A percentile compares a stretch with the other conserved stretches of the same genome.
These are phyloP conservation scores for Ammodytes marinus DNA, from an alignment of 2,113 vertebrate species.

Conservation along the genomic window DNA sequence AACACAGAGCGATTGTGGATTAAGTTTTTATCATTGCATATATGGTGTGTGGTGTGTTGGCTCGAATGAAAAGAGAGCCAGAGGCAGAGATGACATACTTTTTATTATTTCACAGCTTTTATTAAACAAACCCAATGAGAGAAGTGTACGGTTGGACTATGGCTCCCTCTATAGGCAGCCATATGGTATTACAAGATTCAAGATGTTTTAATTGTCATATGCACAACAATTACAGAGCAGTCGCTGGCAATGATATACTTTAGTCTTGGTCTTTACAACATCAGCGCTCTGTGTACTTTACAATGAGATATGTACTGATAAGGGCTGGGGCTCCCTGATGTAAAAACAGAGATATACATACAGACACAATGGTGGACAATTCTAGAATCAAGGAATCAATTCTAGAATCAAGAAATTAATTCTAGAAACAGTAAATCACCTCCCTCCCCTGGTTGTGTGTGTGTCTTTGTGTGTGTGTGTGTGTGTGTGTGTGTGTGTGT, in stretches of 20 bases:
- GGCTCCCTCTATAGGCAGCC: slow-evolving; percentile 46
- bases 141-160: too few species aligned
- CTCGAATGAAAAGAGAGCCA: too few species aligned
- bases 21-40: background rate
- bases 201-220: too few species aligned
- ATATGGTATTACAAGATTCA: background rate
- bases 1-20: background rate
- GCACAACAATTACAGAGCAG: too few species aligned
- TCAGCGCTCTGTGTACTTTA: background rate
- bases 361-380: background rate
- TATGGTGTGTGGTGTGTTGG: background rate
- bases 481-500: too few species aligned
- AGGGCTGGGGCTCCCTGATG: background rate
- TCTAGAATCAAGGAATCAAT: background rate
- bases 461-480: too few species aligned
- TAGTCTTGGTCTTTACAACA: too few species aligned
- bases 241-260: too few species aligned
- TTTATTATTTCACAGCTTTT: slow-evolving; percentile 43
- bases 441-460: too few species aligned
- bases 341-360: slow-evolving; percentile 23
- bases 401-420: too few species aligned
- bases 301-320: background rate
- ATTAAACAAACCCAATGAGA: slow-evolving; percentile 48
- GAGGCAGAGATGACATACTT: background rate
- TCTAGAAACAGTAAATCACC: too few species aligned